Evolutionary conservation across 2,888 invertebrate genomes (phyloP).

Genomic region (Endotricha flammealis): DNA sequence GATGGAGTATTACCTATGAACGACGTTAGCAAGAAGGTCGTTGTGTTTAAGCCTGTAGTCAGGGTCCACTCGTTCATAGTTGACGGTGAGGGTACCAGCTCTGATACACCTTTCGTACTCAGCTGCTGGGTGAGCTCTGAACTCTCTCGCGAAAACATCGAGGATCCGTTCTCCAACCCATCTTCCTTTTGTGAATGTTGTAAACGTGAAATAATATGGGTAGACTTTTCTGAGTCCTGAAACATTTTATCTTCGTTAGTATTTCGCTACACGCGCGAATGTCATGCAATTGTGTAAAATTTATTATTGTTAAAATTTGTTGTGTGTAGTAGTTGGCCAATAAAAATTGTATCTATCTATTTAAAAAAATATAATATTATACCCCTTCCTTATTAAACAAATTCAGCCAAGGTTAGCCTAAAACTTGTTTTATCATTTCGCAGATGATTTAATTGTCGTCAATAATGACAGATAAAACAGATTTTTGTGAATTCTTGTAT

Average conservation of each 20-base stretch:
- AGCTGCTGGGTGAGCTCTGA: slow-evolving; percentile 94
- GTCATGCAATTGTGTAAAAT: too few species aligned
- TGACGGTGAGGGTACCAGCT: slow-evolving; percentile 94
- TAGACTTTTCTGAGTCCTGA: slow-evolving; percentile 96
- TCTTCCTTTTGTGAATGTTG: slow-evolving; percentile 96
- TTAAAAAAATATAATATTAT: too few species aligned
- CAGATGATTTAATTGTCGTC: too few species aligned
- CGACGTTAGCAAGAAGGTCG: slow-evolving; percentile 94
- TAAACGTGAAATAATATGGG: slow-evolving; percentile 98
- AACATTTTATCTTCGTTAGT: slow-evolving; percentile 18
- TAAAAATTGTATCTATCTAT: too few species aligned
- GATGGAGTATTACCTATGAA: slow-evolving; percentile 86
- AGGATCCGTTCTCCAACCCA: slow-evolving; percentile 97
- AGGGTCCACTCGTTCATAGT: slow-evolving; percentile 93
- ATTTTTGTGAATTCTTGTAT: too few species aligned
- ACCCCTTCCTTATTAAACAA: too few species aligned
- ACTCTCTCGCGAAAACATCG: slow-evolving; percentile 95
- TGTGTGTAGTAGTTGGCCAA: too few species aligned
- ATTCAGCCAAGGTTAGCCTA: too few species aligned
- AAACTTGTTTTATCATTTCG: too few species aligned
- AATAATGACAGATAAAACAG: too few species aligned
- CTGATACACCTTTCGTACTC: slow-evolving; percentile 95
- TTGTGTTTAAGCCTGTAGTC: slow-evolving; percentile 96
- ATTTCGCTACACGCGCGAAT: too few species aligned
- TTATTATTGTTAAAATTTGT: too few species aligned